Evolutionary conservation across 1,140 invertebrate species (phyloP).

Genomic region (Leptinotarsa lineolata): DNA sequence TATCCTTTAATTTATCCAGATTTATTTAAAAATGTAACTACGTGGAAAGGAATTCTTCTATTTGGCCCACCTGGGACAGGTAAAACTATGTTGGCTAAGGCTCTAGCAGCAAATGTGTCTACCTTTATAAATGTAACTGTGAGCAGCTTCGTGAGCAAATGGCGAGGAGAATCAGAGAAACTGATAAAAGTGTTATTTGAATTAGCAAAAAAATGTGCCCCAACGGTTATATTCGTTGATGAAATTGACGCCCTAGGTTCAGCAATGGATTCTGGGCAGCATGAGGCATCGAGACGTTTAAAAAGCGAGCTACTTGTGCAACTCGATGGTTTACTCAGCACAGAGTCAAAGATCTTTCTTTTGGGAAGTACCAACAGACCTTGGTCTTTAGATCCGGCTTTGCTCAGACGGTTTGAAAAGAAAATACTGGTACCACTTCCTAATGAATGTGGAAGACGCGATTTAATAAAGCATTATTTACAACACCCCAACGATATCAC

Average conservation of each 20-base stretch:
- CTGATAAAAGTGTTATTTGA: slow-evolving; percentile 86
- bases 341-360: slow-evolving; percentile 73
- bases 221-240: slow-evolving; percentile 94
- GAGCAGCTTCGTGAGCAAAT: slow-evolving; percentile 88
- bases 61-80: slow-evolving; percentile 86
- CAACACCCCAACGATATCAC: slow-evolving; percentile 52
- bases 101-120: slow-evolving; percentile 81
- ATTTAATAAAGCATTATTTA: slow-evolving; percentile 69
- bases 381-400: slow-evolving; percentile 80
- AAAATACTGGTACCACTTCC: slow-evolving; percentile 82
- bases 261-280: slow-evolving; percentile 74
- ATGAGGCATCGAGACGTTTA: slow-evolving; percentile 89
- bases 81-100: slow-evolving; percentile 88
- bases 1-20: slow-evolving; percentile 85
- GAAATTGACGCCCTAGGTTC: slow-evolving; percentile 91
- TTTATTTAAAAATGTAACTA: slow-evolving; percentile 78
- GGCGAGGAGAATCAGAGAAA: slow-evolving; percentile 94
- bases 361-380: slow-evolving; percentile 90
- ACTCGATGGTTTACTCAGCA: slow-evolving; percentile 81
- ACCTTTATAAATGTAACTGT: slow-evolving; percentile 92
- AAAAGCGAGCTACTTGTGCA: slow-evolving; percentile 92
- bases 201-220: slow-evolving; percentile 81
- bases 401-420: slow-evolving; percentile 87
- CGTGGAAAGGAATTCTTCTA: slow-evolving; percentile 83
- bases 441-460: slow-evolving; percentile 63